A percentile compares a stretch with the other conserved stretches of the same genome.
Evolutionary conservation across 2,113 vertebrate genomes (phyloP).

Genomic region (Hirundichthys speculiger): DNA sequence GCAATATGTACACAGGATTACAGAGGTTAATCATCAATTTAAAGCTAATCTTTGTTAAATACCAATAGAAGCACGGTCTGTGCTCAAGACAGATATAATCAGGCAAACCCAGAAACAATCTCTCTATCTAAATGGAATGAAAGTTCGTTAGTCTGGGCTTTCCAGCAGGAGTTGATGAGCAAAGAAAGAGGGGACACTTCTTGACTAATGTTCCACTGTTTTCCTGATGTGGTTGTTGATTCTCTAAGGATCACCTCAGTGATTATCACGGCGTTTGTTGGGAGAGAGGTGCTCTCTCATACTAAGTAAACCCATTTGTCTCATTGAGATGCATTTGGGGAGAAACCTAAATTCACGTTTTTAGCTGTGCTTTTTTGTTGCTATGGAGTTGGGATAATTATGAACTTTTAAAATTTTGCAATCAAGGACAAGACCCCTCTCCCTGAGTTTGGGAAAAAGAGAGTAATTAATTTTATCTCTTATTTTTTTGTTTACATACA

Average conservation of each 20-base stretch:
- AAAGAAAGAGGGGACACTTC: constrained; percentile 7
- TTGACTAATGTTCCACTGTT: constrained; percentile 23
- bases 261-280: not conserved
- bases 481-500: constrained; percentile 41
- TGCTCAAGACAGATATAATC: constrained; percentile 70
- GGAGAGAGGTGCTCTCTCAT: too few species aligned
- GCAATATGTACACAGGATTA: constrained; percentile 69
- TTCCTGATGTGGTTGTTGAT: constrained; percentile 31
- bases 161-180: constrained; percentile 40
- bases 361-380: constrained; percentile 24
- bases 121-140: constrained; percentile 58
- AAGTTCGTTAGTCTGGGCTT: constrained; percentile 59
- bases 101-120: constrained; percentile 64
- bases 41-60: constrained; percentile 82
- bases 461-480: constrained; percentile 63
- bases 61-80: constrained; percentile 65
- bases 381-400: constrained; percentile 60
- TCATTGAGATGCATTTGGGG: too few species aligned
- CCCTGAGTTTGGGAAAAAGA: constrained; percentile 43
- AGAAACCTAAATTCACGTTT: constrained; percentile 3
- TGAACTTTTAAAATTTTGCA: constrained; percentile 62
- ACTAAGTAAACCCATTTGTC: too few species aligned
- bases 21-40: constrained; percentile 84
- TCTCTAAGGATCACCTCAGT: constrained; percentile 10
- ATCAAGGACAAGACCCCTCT: constrained; percentile 52